Evolutionary conservation across 1,140 invertebrate species (phyloP).

Genomic region (Vollenhovia emeryi): DNA sequence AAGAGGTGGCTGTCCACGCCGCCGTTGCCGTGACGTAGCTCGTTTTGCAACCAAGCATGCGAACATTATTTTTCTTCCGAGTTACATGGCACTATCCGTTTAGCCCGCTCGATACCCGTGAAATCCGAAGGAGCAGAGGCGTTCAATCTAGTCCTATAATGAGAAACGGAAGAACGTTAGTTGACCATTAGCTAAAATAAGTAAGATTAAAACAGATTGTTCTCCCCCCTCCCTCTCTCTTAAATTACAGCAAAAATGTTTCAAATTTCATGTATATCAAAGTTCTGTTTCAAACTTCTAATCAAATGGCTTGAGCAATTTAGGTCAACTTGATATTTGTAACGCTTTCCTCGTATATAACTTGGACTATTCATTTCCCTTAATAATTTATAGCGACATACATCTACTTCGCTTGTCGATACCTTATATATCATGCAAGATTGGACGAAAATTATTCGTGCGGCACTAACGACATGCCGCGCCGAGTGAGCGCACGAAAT

Average conservation of each 20-base stretch:
- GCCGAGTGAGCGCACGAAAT: not conserved
- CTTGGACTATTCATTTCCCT: not conserved
- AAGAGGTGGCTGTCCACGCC: not conserved
- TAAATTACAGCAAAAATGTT: not conserved
- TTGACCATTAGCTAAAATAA: not conserved
- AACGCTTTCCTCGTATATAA: not conserved
- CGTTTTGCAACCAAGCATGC: conserved; percentile 37
- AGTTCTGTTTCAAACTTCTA: not conserved
- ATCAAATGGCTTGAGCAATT: not conserved
- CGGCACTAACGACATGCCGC: conserved; percentile 4
- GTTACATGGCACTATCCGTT: not conserved
- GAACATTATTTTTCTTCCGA: conserved; percentile 30
- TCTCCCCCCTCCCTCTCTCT: not conserved
- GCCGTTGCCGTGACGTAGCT: conserved; percentile 14
- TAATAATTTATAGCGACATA: conserved; percentile 21
- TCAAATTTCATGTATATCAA: not conserved
- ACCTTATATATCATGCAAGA: not conserved
- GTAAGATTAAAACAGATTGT: not conserved
- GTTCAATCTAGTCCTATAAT: not conserved
- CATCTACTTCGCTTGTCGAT: not conserved
- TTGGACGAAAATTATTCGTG: conserved; percentile 10
- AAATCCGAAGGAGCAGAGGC: not conserved
- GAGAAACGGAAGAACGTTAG: not conserved
- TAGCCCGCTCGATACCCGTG: not conserved
- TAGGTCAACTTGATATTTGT: not conserved